Conservation (phyloP, 2,888 invertebrate species). For the Euplexia lucipara region DNA sequence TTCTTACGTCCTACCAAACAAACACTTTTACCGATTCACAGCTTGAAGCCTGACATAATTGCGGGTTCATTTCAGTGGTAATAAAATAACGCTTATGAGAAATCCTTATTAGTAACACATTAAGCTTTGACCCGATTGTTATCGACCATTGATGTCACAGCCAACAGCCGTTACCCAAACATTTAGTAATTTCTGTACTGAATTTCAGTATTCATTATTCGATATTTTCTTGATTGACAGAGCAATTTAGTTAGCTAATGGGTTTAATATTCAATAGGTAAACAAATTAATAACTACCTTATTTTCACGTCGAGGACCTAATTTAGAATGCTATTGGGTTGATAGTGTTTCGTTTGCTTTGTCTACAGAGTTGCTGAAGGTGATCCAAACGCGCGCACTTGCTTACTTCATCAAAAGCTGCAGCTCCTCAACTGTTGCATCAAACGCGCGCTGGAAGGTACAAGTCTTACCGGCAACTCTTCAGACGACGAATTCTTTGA, state of each 20-base stretch:
- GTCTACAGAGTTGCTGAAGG: slow-evolving; percentile 94
- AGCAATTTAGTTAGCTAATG: slow-evolving; percentile 40
- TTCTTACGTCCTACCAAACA: neutral
- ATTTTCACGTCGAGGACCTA: slow-evolving; percentile 5
- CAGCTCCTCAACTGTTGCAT: slow-evolving; percentile 96
- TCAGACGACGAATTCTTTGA: slow-evolving; percentile 95
- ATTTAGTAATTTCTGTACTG: slow-evolving; percentile 19
- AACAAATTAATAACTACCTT: slow-evolving; percentile 3
- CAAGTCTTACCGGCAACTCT: slow-evolving; percentile 77
- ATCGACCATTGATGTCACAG: slow-evolving; percentile 50
- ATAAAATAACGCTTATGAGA: slow-evolving; percentile 52
- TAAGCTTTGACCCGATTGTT: slow-evolving; percentile 48
- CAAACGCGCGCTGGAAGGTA: slow-evolving; percentile 90
- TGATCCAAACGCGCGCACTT: slow-evolving; percentile 96
- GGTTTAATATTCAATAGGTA: slow-evolving; percentile 14
- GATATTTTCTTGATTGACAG: slow-evolving; percentile 29
- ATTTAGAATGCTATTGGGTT: neutral
- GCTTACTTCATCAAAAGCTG: slow-evolving; percentile 98
- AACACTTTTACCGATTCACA: slow-evolving; percentile 32
- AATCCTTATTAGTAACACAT: slow-evolving; percentile 54
- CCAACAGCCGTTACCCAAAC: slow-evolving; percentile 29
- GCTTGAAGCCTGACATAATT: slow-evolving; percentile 34
- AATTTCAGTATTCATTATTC: slow-evolving; percentile 17
- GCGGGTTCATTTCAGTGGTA: slow-evolving; percentile 28
- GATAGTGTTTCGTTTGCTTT: slow-evolving; percentile 54